Conservation (phyloP, 2,113 vertebrate species). For the Chionomys nivalis region DNA sequence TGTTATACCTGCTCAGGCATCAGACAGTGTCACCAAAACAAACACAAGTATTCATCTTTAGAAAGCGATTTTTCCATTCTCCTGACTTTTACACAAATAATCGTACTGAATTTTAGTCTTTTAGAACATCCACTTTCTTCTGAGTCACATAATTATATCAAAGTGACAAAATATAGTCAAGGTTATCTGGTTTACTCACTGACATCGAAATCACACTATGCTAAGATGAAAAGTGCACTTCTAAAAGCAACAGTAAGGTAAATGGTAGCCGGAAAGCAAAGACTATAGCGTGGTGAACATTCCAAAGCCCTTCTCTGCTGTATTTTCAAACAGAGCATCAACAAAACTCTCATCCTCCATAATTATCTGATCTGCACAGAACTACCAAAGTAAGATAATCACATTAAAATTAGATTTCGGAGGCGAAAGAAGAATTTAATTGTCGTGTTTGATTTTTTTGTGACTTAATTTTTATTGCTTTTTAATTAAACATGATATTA, state of each 20-base stretch:
- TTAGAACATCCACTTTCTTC: background rate
- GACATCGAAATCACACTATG: background rate
- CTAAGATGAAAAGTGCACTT: background rate
- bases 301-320: background rate
- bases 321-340: background rate
- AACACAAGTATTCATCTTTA: background rate
- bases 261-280: background rate
- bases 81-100: slow-evolving; percentile 1
- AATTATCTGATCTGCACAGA: background rate
- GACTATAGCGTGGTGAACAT: background rate
- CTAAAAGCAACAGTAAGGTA: background rate
- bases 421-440: background rate
- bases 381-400: background rate
- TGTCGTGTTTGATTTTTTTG: background rate
- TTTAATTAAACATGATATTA: slow-evolving; percentile 25
- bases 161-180: background rate
- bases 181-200: background rate
- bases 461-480: background rate
- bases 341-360: background rate
- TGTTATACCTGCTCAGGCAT: background rate
- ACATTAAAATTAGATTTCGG: background rate
- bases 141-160: background rate
- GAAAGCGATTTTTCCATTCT: background rate
- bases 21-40: background rate
- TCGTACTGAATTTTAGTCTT: background rate